These are phyloP conservation scores for Rhincodon typus DNA, from an alignment of 2,797 vertebrate genomes.

Conservation along the genomic window DNA sequence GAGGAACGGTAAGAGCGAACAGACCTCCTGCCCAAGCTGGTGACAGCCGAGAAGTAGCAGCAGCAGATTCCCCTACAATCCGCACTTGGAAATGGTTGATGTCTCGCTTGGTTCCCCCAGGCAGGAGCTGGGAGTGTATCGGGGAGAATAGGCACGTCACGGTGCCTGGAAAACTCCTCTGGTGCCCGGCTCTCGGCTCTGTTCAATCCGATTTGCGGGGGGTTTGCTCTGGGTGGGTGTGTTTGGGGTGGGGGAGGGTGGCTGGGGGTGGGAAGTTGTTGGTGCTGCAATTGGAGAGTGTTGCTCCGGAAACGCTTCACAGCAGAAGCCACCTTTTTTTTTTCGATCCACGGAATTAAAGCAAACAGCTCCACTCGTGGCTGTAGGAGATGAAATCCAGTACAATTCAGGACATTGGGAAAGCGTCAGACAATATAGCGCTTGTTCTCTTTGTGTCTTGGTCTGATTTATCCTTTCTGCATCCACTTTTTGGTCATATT, in stretches of 20 bases:
- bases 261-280: neutral
- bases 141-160: neutral
- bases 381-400: neutral
- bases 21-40: too few relatives aligned
- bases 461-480: neutral
- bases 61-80: neutral
- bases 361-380: slow-evolving; percentile 29
- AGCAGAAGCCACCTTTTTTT: slow-evolving; percentile 33
- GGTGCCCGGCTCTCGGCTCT: too few relatives aligned
- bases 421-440: neutral
- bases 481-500: neutral
- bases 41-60: too few relatives aligned
- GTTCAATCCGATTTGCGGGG: too few relatives aligned
- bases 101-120: neutral
- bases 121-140: neutral
- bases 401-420: too few relatives aligned
- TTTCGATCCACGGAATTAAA: slow-evolving; percentile 22
- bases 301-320: slow-evolving; percentile 33
- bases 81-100: neutral
- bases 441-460: slow-evolving; percentile 5
- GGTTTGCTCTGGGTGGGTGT: too few relatives aligned
- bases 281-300: neutral
- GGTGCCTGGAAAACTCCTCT: neutral
- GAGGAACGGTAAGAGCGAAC: neutral
- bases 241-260: neutral